A percentile compares a stretch with the other conserved stretches of the same genome.
Conservation (phyloP, 2,888 invertebrate genomes). For the Amblyteles armatorius region DNA sequence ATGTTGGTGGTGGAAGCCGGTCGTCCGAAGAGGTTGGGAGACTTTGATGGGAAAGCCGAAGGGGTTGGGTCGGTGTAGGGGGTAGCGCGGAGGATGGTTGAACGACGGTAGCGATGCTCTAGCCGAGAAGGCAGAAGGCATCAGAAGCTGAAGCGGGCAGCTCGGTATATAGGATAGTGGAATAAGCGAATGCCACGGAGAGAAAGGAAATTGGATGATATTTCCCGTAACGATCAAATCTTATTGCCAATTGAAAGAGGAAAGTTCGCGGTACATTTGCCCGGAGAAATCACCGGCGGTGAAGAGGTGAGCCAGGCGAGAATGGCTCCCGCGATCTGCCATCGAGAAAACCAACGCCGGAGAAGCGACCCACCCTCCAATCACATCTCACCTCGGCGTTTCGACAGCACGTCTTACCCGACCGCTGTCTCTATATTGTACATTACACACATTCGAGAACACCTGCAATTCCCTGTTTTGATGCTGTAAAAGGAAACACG, state of each 20-base stretch:
- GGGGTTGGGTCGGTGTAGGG: slow-evolving; percentile 53
- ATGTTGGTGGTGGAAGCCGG: slow-evolving; percentile 62
- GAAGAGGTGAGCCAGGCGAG: slow-evolving; percentile 74
- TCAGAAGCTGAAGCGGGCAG: slow-evolving; percentile 59
- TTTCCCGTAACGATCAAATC: slow-evolving; percentile 83
- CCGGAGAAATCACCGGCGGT: slow-evolving; percentile 77
- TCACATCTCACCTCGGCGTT: slow-evolving; percentile 51
- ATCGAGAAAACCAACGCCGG: slow-evolving; percentile 69
- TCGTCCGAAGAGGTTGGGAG: slow-evolving; percentile 46
- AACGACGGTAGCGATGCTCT: slow-evolving; percentile 73
- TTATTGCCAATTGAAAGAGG: slow-evolving; percentile 83
- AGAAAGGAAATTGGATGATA: slow-evolving; percentile 83
- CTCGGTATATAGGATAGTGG: slow-evolving; percentile 41
- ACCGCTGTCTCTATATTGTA: slow-evolving; percentile 36
- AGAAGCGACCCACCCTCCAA: slow-evolving; percentile 13
- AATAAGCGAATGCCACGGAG: slow-evolving; percentile 70
- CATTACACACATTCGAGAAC: not conserved
- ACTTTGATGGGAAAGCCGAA: slow-evolving; percentile 69
- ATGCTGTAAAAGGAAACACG: slow-evolving; percentile 18
- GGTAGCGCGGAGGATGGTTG: slow-evolving; percentile 28
- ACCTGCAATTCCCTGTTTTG: slow-evolving; percentile 25
- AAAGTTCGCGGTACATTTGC: slow-evolving; percentile 83
- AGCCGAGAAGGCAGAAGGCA: slow-evolving; percentile 56
- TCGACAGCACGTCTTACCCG: slow-evolving; percentile 73
- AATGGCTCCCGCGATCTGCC: slow-evolving; percentile 73